Evolutionary conservation across 2,888 invertebrate genomes (phyloP).

Genomic region (Silvanus unidentatus): DNA sequence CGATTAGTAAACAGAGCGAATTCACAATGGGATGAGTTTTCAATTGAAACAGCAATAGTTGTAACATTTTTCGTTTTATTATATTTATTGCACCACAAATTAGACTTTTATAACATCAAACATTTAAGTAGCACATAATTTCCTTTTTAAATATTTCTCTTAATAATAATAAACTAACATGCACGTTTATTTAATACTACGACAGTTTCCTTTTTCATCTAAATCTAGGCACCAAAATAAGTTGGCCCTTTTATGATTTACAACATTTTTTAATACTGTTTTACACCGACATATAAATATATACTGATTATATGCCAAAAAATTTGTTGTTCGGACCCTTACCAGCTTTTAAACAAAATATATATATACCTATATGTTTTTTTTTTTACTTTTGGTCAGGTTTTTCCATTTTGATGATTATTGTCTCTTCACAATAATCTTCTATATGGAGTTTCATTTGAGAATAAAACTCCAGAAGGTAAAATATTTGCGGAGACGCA

Average conservation of each 20-base stretch:
- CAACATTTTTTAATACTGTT: conserved; percentile 16
- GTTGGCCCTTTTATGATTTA: conserved; percentile 28
- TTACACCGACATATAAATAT: conserved; percentile 25
- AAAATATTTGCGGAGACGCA: conserved; percentile 35
- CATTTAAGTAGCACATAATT: conserved; percentile 29
- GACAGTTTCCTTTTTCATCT: background rate
- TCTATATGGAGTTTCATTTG: conserved; percentile 24
- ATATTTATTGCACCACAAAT: conserved; percentile 45
- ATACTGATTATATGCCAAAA: conserved; percentile 5
- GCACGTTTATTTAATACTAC: conserved; percentile 13
- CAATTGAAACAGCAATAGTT: too few relatives aligned
- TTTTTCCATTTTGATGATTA: conserved; percentile 39
- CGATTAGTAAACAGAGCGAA: too few relatives aligned
- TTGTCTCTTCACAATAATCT: conserved; percentile 50
- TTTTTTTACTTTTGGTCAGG: conserved; percentile 28
- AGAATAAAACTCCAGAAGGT: conserved; percentile 27
- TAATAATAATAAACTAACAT: conserved; percentile 11
- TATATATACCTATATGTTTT: conserved; percentile 14
- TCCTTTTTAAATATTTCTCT: conserved; percentile 2
- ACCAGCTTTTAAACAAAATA: conserved; percentile 44
- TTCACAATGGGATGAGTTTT: too few relatives aligned
- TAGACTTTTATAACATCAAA: conserved; percentile 40
- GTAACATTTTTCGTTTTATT: conserved; percentile 21
- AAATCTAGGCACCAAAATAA: conserved; percentile 26
- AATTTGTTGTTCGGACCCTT: conserved; percentile 48